These are phyloP conservation scores for Antheraea assamensis DNA, from an alignment of 2,888 invertebrate genomes.

Conservation along the genomic window DNA sequence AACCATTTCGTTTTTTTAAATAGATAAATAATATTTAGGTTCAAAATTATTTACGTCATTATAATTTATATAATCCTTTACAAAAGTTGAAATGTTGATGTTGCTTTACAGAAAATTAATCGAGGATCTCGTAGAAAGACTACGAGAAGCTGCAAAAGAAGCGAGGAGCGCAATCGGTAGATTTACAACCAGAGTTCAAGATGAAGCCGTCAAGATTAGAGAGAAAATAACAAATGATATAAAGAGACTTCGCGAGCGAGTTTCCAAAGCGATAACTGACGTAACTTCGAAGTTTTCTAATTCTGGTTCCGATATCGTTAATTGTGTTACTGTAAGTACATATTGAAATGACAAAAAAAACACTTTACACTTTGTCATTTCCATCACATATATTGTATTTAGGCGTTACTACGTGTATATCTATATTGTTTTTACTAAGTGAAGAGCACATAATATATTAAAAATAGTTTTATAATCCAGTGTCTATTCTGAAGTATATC, in stretches of 20 bases:
- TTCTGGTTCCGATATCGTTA: conserved; percentile 47
- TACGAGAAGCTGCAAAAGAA: conserved; percentile 53
- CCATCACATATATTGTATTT: background rate
- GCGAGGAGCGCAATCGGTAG: conserved; percentile 50
- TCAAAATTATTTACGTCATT: background rate
- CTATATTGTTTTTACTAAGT: background rate
- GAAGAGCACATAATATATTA: no score
- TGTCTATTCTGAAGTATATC: no score
- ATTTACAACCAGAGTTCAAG: conserved; percentile 52
- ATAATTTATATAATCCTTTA: background rate
- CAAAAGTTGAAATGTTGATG: background rate
- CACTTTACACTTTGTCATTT: background rate
- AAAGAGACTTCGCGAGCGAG: conserved; percentile 47
- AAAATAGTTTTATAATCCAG: no score
- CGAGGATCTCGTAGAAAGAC: conserved; percentile 50
- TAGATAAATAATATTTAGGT: no score
- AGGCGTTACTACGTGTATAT: background rate
- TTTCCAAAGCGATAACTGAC: conserved; percentile 48
- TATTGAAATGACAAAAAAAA: background rate
- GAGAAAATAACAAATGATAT: conserved; percentile 50
- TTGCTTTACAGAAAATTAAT: conserved; percentile 52
- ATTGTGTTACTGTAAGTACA: conserved; percentile 61
- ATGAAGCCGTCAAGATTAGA: conserved; percentile 44
- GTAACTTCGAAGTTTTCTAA: conserved; percentile 50
- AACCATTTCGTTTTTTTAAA: no score